A percentile compares a stretch with the other conserved stretches of the same genome.
These are phyloP conservation scores for Artibeus lituratus DNA, from an alignment of 2,797 vertebrate genomes.

Conservation along the genomic window DNA sequence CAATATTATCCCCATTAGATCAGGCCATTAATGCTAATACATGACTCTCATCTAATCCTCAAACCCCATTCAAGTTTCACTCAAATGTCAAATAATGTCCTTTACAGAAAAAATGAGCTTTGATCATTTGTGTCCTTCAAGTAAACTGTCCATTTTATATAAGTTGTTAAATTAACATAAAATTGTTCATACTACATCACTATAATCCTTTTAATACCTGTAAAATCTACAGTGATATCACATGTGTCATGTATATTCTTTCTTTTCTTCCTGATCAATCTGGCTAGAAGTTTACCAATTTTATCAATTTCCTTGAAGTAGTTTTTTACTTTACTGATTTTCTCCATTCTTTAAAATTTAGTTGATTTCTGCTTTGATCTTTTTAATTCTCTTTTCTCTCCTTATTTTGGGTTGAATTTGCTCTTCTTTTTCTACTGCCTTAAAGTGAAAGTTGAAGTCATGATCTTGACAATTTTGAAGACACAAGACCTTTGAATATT, in stretches of 20 bases:
- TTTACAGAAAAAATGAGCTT: background rate
- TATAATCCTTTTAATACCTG: background rate
- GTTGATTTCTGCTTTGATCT: background rate
- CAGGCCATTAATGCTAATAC: background rate
- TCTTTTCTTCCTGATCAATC: background rate
- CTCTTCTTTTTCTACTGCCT: background rate
- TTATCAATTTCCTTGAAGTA: background rate
- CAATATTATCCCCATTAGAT: background rate
- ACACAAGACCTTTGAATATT: background rate
- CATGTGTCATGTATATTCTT: background rate
- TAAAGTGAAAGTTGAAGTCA: background rate
- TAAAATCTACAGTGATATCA: background rate
- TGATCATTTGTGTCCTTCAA: background rate
- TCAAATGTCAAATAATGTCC: background rate
- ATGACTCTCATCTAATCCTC: background rate
- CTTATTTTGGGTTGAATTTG: slow-evolving; percentile 8
- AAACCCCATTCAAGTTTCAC: slow-evolving; percentile 12
- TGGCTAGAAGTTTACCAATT: slow-evolving; percentile 5
- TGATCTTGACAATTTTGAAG: background rate
- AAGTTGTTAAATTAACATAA: background rate
- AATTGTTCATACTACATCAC: background rate
- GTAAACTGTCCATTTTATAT: background rate
- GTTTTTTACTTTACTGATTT: background rate
- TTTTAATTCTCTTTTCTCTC: background rate
- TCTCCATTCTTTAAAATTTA: background rate